phyloP scores from a whole-genome alignment of 2,797 vertebrate genomes.

The Hypotaenidia okinawae region DNA sequence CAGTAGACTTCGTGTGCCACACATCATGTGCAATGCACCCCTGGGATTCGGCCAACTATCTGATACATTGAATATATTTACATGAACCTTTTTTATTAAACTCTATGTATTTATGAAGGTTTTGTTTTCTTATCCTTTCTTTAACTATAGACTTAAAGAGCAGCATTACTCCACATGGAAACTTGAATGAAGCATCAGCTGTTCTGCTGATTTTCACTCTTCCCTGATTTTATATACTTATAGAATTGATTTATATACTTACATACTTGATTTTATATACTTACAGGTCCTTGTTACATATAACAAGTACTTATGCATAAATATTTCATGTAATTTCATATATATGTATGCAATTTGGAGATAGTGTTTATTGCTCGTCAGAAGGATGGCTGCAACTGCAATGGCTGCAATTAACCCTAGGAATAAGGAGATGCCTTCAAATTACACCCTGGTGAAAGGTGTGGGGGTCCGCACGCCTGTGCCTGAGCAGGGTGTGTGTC shows the following conservation, averaged over 20 bases:
- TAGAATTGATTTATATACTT: neutral
- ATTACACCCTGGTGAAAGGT: neutral
- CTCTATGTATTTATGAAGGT: neutral
- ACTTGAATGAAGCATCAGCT: neutral
- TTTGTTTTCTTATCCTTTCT: slow-evolving; percentile 7
- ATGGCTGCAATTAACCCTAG: neutral
- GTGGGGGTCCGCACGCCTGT: fast-evolving
- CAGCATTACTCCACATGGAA: neutral
- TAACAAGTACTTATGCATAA: neutral
- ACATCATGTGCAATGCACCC: neutral
- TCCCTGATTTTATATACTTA: neutral
- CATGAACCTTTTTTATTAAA: neutral
- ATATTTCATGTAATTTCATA: neutral
- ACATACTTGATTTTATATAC: neutral
- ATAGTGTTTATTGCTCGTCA: neutral
- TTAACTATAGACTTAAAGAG: neutral
- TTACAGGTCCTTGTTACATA: neutral
- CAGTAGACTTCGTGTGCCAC: neutral
- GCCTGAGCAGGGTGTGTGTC: neutral
- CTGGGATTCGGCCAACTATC: neutral
- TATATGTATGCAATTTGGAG: neutral
- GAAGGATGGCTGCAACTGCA: fast-evolving
- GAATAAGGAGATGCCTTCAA: neutral
- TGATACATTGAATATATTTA: neutral
- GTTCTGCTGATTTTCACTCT: neutral